Evolutionary conservation across 2,888 invertebrate genomes (phyloP).

Genomic region (Epirrita christyi): DNA sequence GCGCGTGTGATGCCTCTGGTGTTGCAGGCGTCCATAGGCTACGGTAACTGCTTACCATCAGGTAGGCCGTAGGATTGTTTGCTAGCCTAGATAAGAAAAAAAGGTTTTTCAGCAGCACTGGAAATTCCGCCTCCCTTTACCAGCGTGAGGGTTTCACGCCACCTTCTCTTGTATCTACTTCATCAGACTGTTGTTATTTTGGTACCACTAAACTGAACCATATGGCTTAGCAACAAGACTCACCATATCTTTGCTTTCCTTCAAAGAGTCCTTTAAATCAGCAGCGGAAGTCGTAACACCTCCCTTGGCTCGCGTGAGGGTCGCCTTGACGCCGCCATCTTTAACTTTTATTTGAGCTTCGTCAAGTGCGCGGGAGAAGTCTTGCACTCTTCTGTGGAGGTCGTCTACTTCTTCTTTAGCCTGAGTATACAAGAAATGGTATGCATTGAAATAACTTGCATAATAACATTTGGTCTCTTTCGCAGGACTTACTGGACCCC

Average conservation of each 20-base stretch:
- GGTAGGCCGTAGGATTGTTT: too few species aligned
- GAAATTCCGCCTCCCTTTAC: too few species aligned
- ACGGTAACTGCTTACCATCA: too few species aligned
- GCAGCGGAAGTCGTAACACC: conserved; percentile 37
- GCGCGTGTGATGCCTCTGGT: too few species aligned
- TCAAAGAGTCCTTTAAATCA: conserved; percentile 34
- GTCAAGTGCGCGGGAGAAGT: conserved; percentile 47
- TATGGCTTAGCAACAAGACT: conserved; percentile 11
- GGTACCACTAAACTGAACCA: neutral
- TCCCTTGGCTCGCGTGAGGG: conserved; percentile 35
- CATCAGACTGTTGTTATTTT: neutral
- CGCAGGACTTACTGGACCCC: too few species aligned
- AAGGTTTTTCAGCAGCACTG: too few species aligned
- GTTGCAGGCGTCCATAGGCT: too few species aligned
- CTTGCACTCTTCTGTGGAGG: conserved; percentile 45
- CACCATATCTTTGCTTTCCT: conserved; percentile 41
- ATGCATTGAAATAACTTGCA: neutral
- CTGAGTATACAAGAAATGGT: conserved; percentile 44
- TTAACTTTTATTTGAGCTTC: conserved; percentile 44
- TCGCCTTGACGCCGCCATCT: conserved; percentile 33
- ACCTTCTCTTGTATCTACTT: neutral
- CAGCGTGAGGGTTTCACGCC: neutral
- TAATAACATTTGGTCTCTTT: too few species aligned
- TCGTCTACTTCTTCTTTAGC: conserved; percentile 49
- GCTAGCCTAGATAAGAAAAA: too few species aligned